Evolutionary conservation across 2,888 invertebrate genomes (phyloP), one percentile per base, ranked within the genome.

Genomic region (Tanypteryx hageni): DNA sequence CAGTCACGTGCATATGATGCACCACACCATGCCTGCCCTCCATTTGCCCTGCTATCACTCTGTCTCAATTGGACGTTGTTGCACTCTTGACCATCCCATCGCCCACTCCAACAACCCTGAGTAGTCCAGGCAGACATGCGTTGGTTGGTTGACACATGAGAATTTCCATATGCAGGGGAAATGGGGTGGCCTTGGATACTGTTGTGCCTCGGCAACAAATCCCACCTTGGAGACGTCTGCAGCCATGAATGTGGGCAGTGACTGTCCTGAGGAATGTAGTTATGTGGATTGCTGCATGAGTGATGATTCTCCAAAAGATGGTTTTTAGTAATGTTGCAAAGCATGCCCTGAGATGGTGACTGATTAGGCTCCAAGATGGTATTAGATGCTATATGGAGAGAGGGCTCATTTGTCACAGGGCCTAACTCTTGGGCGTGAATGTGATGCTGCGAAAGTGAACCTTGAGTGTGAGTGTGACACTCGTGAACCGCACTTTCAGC

Each of bases 71-170:
- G 64, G 18, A 89, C 13, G 13, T 27, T 18, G n/a, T 44, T n/a
- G n/a, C 89, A 89, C 64, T 89, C 89, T 89, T 89, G 89, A 13
- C 89, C 89, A 64, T 89, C 89, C 89, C 89, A 89, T 44, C 64
- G 61, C 27, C 89, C 89, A 61, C 64, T 64, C 89, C 89, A 89
- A 27, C 89, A 89, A 44, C 89, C 89, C 89, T 89, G 89, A 89
- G 64, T 64, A 89, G 64, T 89, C 89, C 89, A 89, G 22, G 44
- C n/a, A n/a, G 89, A 44, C 64, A 61, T 18, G n/a, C 68, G 64
- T 64, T 89, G 89, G 31, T 56, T 89, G 18, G 89, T 10, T 9
- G 64, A 8, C n/a, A 31, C 61, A 68, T 89, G 64, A 64, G 64
- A 44, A 64, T 89, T 89, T 31, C 89, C 64, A 61, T 89, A 89